phyloP scores from a whole-genome alignment of 2,797 vertebrate species.

The Taeniopygia guttata region DNA sequence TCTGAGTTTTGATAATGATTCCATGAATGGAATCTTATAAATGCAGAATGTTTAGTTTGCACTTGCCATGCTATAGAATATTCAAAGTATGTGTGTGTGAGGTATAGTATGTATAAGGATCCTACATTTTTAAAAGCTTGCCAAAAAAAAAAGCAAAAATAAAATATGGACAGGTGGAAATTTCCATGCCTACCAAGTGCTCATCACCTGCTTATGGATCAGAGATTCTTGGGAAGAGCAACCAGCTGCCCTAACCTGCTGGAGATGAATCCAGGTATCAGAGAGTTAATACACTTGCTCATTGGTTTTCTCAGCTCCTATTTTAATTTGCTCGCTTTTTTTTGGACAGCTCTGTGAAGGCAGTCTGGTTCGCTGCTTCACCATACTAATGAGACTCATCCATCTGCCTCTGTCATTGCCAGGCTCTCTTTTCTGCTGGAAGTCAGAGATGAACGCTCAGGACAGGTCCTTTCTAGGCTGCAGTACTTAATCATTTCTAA shows the following conservation, averaged over 20 bases:
- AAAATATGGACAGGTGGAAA: not conserved
- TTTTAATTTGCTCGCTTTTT: slow-evolving; percentile 82
- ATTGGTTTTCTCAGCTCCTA: slow-evolving; percentile 79
- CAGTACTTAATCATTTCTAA: slow-evolving; percentile 90
- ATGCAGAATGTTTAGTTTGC: slow-evolving; percentile 17
- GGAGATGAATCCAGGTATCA: slow-evolving; percentile 72
- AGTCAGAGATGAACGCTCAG: slow-evolving; percentile 89
- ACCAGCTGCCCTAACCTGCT: slow-evolving; percentile 24
- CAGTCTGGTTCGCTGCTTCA: slow-evolving; percentile 83
- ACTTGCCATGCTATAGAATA: not conserved
- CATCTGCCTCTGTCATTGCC: slow-evolving; percentile 87
- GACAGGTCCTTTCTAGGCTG: slow-evolving; percentile 87
- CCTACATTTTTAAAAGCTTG: not conserved
- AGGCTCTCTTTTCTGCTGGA: slow-evolving; percentile 86
- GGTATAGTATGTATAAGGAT: not conserved
- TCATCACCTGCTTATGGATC: not conserved
- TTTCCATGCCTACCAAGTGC: not conserved
- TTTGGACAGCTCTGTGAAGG: slow-evolving; percentile 85
- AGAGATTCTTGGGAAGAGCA: slow-evolving; percentile 34
- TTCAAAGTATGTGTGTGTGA: not conserved
- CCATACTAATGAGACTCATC: slow-evolving; percentile 89
- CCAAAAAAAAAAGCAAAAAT: not conserved
- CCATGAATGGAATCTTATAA: not conserved
- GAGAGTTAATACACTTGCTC: slow-evolving; percentile 81
- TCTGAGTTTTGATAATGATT: not conserved